Evolutionary conservation across 92 coral and sea anemone genomes (phyloP), one percentile per base, ranked within the genome.

Genomic region (Palythoa grandis): DNA sequence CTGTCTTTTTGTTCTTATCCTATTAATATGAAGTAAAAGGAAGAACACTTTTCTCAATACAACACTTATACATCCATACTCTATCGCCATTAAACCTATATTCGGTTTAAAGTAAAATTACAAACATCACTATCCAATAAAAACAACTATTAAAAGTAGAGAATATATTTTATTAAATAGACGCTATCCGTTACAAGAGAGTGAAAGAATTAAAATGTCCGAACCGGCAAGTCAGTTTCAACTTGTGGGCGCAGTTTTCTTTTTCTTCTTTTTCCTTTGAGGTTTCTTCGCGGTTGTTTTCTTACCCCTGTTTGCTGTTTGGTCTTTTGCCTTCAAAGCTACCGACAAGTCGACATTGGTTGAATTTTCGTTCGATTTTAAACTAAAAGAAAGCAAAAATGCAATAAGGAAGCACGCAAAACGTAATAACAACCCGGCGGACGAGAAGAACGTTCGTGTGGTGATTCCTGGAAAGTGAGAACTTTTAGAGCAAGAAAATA

Each of bases 211-310:
- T 58, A 19, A 78, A 60, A 66, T 19, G 70, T 7, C 19, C 48
- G 50, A 76, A 29, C 43, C 60, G 29, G 29, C 14, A 65, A 3
- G 16, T 5, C 54, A 47, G 29, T 50, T 24, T 78, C 85, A 80
- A 24, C 61, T 80, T 23, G n/a, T 61, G 11, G 1, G 7, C 15
- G 52, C 25, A 22, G 84, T 39, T 79, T 52, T 50, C 66, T 79
- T 79, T 60, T 66, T 80, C 74, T 80, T 80, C 85, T 80, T 80
- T 78, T 61, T 78, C 85, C 43, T 80, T 66, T 66, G 85, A 65
- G 85, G 40, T n/a, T 80, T 80, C 85, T 80, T 80, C 52, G 72
- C 38, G 13, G 14, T 14, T 65, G 75, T 48, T 48, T 80, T 65
- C 58, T 43, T 70, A 63, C 69, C 69, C 9, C 35, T 80, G 20